phyloP scores from a whole-genome alignment of 2,797 vertebrate species.

The Hydrolagus colliei region DNA sequence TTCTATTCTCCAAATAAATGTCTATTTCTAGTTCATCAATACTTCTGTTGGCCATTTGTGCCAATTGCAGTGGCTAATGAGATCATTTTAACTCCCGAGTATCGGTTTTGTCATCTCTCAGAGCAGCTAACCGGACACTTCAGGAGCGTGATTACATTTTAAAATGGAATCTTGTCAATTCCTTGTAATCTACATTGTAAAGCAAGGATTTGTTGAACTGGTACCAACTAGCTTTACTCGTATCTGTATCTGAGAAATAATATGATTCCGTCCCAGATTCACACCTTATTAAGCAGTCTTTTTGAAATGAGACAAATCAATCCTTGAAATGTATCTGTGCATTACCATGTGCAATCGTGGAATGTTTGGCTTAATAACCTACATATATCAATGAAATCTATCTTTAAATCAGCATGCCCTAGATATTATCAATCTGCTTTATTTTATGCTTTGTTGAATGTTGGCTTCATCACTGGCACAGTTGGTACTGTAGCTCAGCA shows the following conservation, averaged over 20 bases:
- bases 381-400: not conserved
- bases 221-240: not conserved
- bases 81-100: not conserved
- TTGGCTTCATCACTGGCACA: not conserved
- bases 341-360: not conserved
- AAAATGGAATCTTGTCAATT: not conserved
- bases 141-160: not conserved
- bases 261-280: not conserved
- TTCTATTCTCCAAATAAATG: no score
- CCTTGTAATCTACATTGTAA: not conserved
- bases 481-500: not conserved
- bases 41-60: not conserved
- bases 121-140: not conserved
- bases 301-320: not conserved
- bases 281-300: not conserved
- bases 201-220: not conserved
- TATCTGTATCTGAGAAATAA: not conserved
- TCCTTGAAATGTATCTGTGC: not conserved
- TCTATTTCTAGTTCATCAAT: not conserved
- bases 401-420: not conserved
- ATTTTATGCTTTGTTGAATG: not conserved
- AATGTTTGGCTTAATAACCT: not conserved
- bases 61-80: not conserved
- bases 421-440: not conserved
- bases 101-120: no score